Percentiles rank a stretch among this genome's conserved stretches.
phyloP scores from a whole-genome alignment of 2,797 vertebrate species.

The Carcharodon carcharias region DNA sequence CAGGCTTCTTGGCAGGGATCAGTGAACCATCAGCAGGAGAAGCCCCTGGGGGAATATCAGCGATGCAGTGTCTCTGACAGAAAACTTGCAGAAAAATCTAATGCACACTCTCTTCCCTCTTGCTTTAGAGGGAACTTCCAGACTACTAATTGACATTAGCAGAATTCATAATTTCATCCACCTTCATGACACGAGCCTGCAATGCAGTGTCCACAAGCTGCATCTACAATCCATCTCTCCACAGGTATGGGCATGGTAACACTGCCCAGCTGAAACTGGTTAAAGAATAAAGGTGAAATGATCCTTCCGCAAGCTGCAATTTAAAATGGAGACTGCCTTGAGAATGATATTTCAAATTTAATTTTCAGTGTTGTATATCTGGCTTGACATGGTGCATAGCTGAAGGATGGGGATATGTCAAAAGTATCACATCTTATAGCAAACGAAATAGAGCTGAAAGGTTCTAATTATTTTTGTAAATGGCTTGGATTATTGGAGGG shows the following conservation, averaged over 20 bases:
- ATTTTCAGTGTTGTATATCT: not conserved
- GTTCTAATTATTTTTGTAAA: constrained; percentile 21
- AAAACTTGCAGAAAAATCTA: constrained; percentile 9
- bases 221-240: not conserved
- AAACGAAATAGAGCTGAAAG: not conserved
- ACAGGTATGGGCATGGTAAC: not conserved
- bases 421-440: not conserved
- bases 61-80: not conserved
- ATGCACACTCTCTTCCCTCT: not conserved
- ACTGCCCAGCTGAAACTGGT: not conserved
- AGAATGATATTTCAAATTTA: constrained; percentile 14
- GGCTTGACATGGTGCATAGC: too few species aligned
- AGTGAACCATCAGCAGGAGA: not conserved
- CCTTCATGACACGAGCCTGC: not conserved
- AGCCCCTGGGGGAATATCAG: constrained; percentile 15
- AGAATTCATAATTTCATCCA: not conserved
- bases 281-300: not conserved
- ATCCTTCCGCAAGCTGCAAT: not conserved
- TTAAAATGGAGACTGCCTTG: not conserved
- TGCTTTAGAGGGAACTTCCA: not conserved
- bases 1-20: not conserved
- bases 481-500: not conserved
- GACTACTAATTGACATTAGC: not conserved
- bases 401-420: not conserved
- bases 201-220: not conserved